Evolutionary conservation across 2,113 vertebrate species (phyloP), one percentile per base, ranked within the genome.

Genomic region (Paramisgurnus dabryanus): DNA sequence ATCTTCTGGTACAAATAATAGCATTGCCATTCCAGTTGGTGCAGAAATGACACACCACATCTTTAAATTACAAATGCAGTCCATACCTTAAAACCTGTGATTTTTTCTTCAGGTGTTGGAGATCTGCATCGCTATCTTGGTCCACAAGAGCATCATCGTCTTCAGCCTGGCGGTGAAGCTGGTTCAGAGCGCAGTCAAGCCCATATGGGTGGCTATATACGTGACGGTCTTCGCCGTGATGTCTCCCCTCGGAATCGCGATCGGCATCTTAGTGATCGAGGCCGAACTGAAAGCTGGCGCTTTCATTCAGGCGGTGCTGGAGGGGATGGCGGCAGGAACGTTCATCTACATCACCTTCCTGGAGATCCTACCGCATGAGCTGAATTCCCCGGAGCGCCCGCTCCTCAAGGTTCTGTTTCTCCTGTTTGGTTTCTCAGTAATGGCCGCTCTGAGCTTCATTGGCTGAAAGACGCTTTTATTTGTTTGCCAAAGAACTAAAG

Each of bases 331-430:
- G 0, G 93, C 95, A 0, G 96, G 96, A 3, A 97, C 95, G 0
- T 97, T 97, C 63, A 47, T 97, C 6, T 97, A 96, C 80, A 94
- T 97, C 88, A 96, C 96, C 83, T 97, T 97, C 79, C 68, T 97
- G 76, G 96, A 97, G 90, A 96, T 97, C 86, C 90, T 97, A 43
- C 96, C 96, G 0, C 93, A 93, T 5, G 95, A 96, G 66, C 92
- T 97, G 18, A 94, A 93, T 85, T 88, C 92, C 0, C 87, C 91
- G 0, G 94, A 93, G 75, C 87, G 83, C 71, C 94, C 94, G 85
- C 90, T 97, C 8, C 89, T 92, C 78, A 97, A 96, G 85, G 94
- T 94, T 81, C 47, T 93, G 69, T 96, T 95, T 87, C 89, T 97
- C 76, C 86, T 93, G 17, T 81, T 93, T 73, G 96, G 95, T n/a